phyloP scores from a whole-genome alignment of 2,113 vertebrate genomes.

The Nycticebus coucang region DNA sequence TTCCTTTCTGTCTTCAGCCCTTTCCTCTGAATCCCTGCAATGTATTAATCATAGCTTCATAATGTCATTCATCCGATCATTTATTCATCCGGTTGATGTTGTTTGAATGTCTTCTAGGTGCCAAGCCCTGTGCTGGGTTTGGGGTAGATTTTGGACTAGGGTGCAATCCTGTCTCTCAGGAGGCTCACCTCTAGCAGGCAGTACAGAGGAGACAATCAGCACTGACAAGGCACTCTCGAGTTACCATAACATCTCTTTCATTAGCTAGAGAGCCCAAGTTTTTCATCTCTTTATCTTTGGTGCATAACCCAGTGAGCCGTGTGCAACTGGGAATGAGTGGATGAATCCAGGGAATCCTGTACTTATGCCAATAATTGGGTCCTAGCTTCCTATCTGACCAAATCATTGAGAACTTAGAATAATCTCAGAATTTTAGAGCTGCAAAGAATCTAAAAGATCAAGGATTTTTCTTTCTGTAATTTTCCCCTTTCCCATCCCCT shows the following conservation, averaged over 20 bases:
- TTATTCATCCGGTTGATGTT: no score
- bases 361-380: not conserved
- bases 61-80: not conserved
- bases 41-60: not conserved
- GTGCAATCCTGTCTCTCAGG: not conserved
- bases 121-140: not conserved
- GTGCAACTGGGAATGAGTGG: not conserved
- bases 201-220: not conserved
- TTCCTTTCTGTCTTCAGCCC: not conserved
- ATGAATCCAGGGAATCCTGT: not conserved
- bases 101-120: not conserved
- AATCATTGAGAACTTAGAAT: not conserved
- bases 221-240: no score
- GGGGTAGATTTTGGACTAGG: not conserved
- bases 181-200: not conserved
- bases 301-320: not conserved
- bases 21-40: not conserved
- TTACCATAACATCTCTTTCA: not conserved
- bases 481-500: no score
- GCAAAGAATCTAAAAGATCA: not conserved
- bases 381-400: not conserved
- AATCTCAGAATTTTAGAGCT: not conserved
- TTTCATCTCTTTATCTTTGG: not conserved
- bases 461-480: no score
- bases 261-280: no score